Percentiles rank a stretch among this genome's conserved stretches.
These are phyloP conservation scores for Latrodectus elegans DNA, from an alignment of 2,888 invertebrate species.

Conservation along the genomic window DNA sequence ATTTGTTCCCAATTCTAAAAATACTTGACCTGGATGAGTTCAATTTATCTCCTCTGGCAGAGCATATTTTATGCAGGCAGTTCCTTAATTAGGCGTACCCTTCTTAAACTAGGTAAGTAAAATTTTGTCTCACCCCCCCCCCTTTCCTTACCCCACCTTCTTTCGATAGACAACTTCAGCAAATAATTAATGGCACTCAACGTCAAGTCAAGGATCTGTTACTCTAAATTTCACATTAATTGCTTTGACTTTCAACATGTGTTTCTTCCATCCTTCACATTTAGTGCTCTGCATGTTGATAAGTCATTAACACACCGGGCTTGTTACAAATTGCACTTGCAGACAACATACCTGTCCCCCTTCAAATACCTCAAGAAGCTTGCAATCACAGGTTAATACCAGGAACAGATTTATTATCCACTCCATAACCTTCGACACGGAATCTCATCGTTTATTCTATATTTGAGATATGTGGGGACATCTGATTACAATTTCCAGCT, in stretches of 20 bases:
- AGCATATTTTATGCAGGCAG: background rate
- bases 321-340: background rate
- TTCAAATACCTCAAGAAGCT: conserved; percentile 12
- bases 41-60: background rate
- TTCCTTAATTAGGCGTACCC: conserved; percentile 2
- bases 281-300: conserved; percentile 28
- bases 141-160: background rate
- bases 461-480: too few species aligned
- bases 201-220: conserved; percentile 13
- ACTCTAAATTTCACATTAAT: conserved; percentile 18
- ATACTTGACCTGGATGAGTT: conserved; percentile 2
- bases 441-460: too few species aligned
- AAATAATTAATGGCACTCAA: conserved; percentile 9
- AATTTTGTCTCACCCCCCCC: background rate
- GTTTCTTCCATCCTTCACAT: conserved; percentile 13
- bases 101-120: background rate
- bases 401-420: too few species aligned
- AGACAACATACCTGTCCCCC: background rate
- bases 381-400: too few species aligned
- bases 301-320: conserved; percentile 32
- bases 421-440: too few species aligned
- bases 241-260: conserved; percentile 12
- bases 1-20: conserved; percentile 1
- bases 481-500: too few species aligned
- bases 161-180: conserved; percentile 24